A percentile compares a stretch with the other conserved stretches of the same genome.
Conservation (phyloP, 2,113 vertebrate genomes). For the Eupsittula cactorum region DNA sequence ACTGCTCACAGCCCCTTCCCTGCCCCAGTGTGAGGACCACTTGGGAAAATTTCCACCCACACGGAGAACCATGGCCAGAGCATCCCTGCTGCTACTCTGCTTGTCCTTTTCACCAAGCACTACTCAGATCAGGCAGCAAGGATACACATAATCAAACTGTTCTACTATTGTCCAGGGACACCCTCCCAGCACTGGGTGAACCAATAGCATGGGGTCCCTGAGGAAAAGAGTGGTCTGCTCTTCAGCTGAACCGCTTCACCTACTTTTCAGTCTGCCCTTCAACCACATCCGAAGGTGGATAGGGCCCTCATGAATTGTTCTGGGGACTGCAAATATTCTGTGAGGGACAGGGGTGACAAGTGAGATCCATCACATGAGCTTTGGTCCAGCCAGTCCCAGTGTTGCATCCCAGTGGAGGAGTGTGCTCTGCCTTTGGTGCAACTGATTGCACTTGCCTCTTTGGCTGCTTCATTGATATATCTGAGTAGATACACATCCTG, state of each 20-base stretch:
- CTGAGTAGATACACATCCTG: background rate
- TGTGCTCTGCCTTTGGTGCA: background rate
- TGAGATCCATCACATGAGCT: background rate
- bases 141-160: background rate
- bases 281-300: background rate
- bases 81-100: background rate
- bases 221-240: background rate
- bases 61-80: background rate
- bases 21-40: background rate
- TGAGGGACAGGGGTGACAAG: background rate
- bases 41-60: background rate
- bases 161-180: background rate
- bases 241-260: background rate
- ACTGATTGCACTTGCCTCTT: background rate
- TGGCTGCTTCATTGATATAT: background rate
- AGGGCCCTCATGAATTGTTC: background rate
- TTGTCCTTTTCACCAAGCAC: background rate
- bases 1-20: background rate
- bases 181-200: background rate
- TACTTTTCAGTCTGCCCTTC: background rate
- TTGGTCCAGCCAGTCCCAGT: background rate
- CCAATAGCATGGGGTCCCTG: background rate
- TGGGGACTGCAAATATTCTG: background rate
- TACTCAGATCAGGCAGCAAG: background rate
- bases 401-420: background rate